Percentiles rank a stretch among this genome's conserved stretches.
These are phyloP conservation scores for Hirtodrosophila confusa DNA, from an alignment of 2,888 invertebrate genomes.

Conservation along the genomic window DNA sequence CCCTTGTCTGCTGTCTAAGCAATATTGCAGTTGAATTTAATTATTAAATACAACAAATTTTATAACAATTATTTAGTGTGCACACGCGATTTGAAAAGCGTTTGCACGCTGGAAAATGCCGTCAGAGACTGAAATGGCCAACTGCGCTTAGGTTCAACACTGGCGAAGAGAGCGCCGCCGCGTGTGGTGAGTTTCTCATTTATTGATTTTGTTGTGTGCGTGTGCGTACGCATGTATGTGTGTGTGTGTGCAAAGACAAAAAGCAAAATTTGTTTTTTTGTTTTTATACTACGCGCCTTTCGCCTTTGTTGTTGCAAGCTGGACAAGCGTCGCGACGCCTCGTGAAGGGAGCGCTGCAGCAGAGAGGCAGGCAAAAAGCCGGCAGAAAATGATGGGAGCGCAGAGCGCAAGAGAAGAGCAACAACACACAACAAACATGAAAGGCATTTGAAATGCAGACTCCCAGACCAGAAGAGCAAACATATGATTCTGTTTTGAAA, in stretches of 20 bases:
- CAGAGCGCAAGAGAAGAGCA: conserved; percentile 15
- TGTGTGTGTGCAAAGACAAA: conserved; percentile 45
- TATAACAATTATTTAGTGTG: conserved; percentile 24
- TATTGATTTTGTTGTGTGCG: conserved; percentile 63
- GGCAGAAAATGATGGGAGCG: conserved; percentile 41
- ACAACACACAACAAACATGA: conserved; percentile 20
- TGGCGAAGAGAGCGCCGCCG: conserved; percentile 9
- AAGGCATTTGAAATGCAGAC: conserved; percentile 16
- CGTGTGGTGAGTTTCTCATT: conserved; percentile 56
- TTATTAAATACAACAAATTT: conserved; percentile 35
- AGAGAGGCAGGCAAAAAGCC: conserved; percentile 53
- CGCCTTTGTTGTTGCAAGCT: conserved; percentile 5
- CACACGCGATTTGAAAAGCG: conserved; percentile 34
- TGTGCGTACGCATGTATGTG: conserved; percentile 17
- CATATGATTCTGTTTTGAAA: conserved; percentile 36
- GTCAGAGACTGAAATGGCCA: conserved; percentile 62
- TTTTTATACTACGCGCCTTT: conserved; percentile 46
- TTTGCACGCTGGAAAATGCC: conserved; percentile 63
- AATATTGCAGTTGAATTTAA: conserved; percentile 16
- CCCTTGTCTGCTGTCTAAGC: not conserved
- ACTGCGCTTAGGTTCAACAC: conserved; percentile 32
- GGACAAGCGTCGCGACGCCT: conserved; percentile 3
- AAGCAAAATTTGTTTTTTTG: conserved; percentile 47
- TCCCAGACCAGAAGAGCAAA: conserved; percentile 36
- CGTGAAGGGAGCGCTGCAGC: conserved; percentile 25